These are phyloP conservation scores for Rhagophthalmus giganteus DNA, from an alignment of 2,888 invertebrate genomes.

Conservation along the genomic window DNA sequence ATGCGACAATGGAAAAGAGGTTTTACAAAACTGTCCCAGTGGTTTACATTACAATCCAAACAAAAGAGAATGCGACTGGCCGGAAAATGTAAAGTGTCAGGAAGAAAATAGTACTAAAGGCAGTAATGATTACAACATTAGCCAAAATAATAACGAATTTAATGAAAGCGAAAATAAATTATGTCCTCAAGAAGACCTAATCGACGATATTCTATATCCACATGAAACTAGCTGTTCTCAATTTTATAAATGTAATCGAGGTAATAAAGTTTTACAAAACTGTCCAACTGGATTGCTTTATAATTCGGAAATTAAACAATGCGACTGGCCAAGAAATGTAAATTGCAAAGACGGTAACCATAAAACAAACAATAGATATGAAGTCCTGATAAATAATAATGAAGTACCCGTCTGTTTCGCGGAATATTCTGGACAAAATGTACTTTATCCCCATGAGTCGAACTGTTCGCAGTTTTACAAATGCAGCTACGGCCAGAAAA, in stretches of 20 bases:
- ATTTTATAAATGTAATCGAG: constrained; percentile 33
- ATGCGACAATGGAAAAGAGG: too few species aligned
- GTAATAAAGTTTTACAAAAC: constrained; percentile 13
- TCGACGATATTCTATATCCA: constrained; percentile 7
- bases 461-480: constrained; percentile 31
- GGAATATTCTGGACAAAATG: constrained; percentile 1
- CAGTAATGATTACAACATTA: too few species aligned
- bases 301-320: constrained; percentile 24
- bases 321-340: constrained; percentile 33
- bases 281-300: constrained; percentile 33
- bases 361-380: too few species aligned
- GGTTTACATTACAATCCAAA: too few species aligned
- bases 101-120: too few species aligned
- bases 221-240: constrained; percentile 28
- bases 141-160: too few species aligned
- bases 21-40: too few species aligned
- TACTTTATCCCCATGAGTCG: constrained; percentile 17
- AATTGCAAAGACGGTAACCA: constrained; percentile 23
- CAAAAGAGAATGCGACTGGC: too few species aligned
- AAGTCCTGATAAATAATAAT: too few species aligned
- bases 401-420: too few species aligned
- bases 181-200: constrained; percentile 1
- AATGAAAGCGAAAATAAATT: too few species aligned
- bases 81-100: too few species aligned
- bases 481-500: constrained; percentile 25